Evolutionary conservation across 2,797 vertebrate genomes (phyloP), one percentile per base, ranked within the genome.

Genomic region (Sarcoramphus papa): DNA sequence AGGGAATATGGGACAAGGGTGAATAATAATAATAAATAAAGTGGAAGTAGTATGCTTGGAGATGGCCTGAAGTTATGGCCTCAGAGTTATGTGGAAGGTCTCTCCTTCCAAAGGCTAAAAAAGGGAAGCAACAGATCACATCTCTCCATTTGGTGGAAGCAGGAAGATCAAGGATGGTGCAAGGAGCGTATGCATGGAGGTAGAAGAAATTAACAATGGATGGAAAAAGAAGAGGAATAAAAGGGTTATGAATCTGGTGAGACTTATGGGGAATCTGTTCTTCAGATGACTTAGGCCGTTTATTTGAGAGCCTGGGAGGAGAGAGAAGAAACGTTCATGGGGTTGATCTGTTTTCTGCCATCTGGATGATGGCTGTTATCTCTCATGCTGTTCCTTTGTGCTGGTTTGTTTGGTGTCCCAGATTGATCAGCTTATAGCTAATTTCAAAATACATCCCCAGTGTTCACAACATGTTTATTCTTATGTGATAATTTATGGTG

Each of bases 401-500:
- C 59, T 70, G 51, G 22, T 79, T 82, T 35, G 23, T 88, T 82
- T 60, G 31, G 25, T 87, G 31, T 68, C 75, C 77, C 70, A 91
- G 63, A 59, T 2, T n/a, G 63, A 87, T 93, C 91, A 94, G 41
- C 74, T 84, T 57, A 45, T 64, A 86, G 21, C 37, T 90, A 16
- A 63, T 91, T 95, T 96, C 82, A 92, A 79, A 97, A 92, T 88
- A 75, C 82, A 93, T 85, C 76, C 48, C 82, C 41, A 76, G 50
- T 15, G 4, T 59, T 94, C 91, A 81, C 75, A 91, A 25, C 11
- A 6, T 95, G 62, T 88, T 96, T 92, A 69, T 93, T 95, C 41
- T 78, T 68, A 81, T 5, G 75, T 88, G 79, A 56, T 94, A 64
- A 88, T 90, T 97, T 75, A 80, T 90, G 86, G 72, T 96, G 85